Conservation (phyloP, 53 echinoderm and acorn worm species). For the Temnopleurus reevesii region DNA sequence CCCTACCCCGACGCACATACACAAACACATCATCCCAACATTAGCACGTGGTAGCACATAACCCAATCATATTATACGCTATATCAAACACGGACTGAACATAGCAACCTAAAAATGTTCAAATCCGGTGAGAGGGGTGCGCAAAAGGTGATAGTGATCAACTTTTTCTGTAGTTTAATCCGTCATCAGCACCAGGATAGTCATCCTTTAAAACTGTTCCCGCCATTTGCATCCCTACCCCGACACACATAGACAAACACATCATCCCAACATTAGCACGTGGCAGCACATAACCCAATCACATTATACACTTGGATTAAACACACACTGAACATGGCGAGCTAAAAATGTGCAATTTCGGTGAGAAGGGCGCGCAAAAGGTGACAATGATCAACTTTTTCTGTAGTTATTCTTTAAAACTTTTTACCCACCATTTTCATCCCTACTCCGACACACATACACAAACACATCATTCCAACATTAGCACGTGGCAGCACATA, state of each 20-base stretch:
- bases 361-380: not conserved
- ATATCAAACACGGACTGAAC: not conserved
- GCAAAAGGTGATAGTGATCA: too few relatives aligned
- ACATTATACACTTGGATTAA: not conserved
- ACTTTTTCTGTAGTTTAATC: too few relatives aligned
- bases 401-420: too few relatives aligned
- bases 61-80: not conserved
- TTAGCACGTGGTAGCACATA: not conserved
- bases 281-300: not conserved
- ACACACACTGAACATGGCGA: not conserved
- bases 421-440: too few relatives aligned
- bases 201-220: too few relatives aligned
- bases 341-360: slow-evolving; percentile 11
- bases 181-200: too few relatives aligned
- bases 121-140: not conserved
- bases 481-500: not conserved
- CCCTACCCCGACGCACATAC: too few relatives aligned
- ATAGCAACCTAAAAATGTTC: not conserved
- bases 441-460: too few relatives aligned
- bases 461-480: not conserved
- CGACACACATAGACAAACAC: not conserved
- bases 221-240: too few relatives aligned
- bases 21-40: not conserved
- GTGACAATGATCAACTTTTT: too few relatives aligned
- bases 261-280: not conserved